Base-by-base conservation (phyloP, 2,888 invertebrate species). In the Scaptomyza reducta region DNA sequence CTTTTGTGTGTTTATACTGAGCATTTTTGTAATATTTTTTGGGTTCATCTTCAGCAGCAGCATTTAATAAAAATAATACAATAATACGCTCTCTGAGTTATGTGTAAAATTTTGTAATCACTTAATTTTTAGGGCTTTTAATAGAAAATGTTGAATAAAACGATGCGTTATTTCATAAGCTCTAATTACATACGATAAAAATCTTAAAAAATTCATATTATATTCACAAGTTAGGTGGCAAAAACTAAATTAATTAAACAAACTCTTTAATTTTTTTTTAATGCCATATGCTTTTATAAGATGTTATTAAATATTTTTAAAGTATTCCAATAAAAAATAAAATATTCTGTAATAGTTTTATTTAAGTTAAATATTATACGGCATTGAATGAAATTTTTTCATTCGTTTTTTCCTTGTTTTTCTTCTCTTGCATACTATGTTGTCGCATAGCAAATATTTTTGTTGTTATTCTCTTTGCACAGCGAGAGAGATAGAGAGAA, bases 11-110 rank as follows among this genome's bases (percentile, higher is more conserved):
- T 67, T 66, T 79, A 55, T 58, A 42, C 44, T 27, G 44, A 74
- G 53, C 51, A 74, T 70, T 78, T 40, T 62, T 71, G 64, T 74
- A 72, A 56, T 64, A 50, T 59, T 70, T 70, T 81, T 56, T 42
- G 54, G 33, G 18, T 54, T 57, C 41, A 41, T 35, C 33, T 60
- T 44, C 55, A 56, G 57, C 27, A 49, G 46, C 55, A 58, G 57
- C 27, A 49, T 56, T 35, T 47, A 54, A 46, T 56, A 22, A 59
- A 56, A 49, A 13, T 25, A n/a, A n/a, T n/a, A n/a, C n/a, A n/a
- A n/a, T n/a, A n/a, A n/a, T n/a, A 41, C 29, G 31, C 13, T 16
- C 31, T 31, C 31, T 25, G 45, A 22, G 14, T 10, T 25, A 16
- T 31, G 35, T 11, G 31, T 29, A 62, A 31, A 44, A 44, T 50